Evolutionary conservation across 2,888 invertebrate genomes (phyloP).

Genomic region (Brachynemurus nebulosus): DNA sequence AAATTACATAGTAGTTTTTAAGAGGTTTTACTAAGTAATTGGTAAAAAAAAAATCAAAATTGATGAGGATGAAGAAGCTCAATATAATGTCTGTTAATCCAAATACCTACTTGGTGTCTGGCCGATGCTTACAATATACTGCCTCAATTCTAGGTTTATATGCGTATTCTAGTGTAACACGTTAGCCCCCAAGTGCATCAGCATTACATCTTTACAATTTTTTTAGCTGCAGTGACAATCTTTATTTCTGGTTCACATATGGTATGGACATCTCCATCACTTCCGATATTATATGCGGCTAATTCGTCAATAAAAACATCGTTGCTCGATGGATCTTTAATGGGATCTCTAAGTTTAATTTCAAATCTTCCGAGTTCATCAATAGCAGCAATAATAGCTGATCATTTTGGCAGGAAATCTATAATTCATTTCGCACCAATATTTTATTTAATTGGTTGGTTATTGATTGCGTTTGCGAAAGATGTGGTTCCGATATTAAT

Average conservation of each 20-base stretch:
- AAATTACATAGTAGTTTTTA: too few relatives aligned
- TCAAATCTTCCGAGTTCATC: background rate
- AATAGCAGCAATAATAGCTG: background rate
- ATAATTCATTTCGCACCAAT: background rate
- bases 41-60: too few relatives aligned
- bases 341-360: constrained; percentile 1
- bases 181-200: too few relatives aligned
- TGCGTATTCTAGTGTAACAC: background rate
- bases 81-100: too few relatives aligned
- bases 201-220: background rate
- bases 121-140: background rate
- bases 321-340: background rate
- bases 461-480: background rate
- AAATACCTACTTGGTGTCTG: too few relatives aligned
- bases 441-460: constrained; percentile 1
- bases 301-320: background rate
- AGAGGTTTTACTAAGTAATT: too few relatives aligned
- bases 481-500: background rate
- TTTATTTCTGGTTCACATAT: constrained; percentile 30
- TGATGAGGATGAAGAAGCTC: too few relatives aligned
- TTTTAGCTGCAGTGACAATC: constrained; percentile 23
- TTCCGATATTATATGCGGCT: background rate
- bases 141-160: background rate
- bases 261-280: constrained; percentile 26
- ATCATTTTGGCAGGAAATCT: background rate